Evolutionary conservation across 2,888 invertebrate genomes (phyloP).

Genomic region (Chouioia cunea): DNA sequence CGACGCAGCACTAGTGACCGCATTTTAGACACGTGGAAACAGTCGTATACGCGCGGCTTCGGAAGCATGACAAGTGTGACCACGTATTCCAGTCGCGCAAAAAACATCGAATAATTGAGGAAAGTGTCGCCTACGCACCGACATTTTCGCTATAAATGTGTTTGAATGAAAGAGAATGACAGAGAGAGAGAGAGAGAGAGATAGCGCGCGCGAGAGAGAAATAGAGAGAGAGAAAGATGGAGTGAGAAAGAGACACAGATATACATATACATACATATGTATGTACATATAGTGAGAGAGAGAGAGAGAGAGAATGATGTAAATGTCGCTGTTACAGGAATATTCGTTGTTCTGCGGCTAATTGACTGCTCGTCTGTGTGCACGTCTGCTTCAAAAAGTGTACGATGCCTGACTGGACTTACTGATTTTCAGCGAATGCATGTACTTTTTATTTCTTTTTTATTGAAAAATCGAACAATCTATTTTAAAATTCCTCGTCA

Average conservation of each 20-base stretch:
- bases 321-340: constrained; percentile 10
- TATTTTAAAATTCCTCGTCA: too few species aligned
- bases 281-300: too few species aligned
- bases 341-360: constrained; percentile 22
- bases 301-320: background rate
- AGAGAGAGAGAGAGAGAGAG: background rate
- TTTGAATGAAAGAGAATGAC: background rate
- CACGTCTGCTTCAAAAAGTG: constrained; percentile 16
- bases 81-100: constrained; percentile 15
- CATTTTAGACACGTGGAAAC: constrained; percentile 14
- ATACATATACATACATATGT: too few species aligned
- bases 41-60: background rate
- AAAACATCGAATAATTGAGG: constrained; percentile 29
- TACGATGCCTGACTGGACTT: constrained; percentile 19
- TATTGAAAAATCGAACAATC: background rate
- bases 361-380: constrained; percentile 26
- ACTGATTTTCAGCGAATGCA: background rate
- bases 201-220: too few species aligned
- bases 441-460: background rate
- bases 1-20: constrained; percentile 18
- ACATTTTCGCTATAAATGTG: constrained; percentile 1
- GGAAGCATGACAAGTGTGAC: constrained; percentile 37
- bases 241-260: too few species aligned
- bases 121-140: background rate
- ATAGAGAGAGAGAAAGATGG: too few species aligned